Conservation (phyloP, 1,140 invertebrate genomes). For the Trinorchestia longiramus region DNA sequence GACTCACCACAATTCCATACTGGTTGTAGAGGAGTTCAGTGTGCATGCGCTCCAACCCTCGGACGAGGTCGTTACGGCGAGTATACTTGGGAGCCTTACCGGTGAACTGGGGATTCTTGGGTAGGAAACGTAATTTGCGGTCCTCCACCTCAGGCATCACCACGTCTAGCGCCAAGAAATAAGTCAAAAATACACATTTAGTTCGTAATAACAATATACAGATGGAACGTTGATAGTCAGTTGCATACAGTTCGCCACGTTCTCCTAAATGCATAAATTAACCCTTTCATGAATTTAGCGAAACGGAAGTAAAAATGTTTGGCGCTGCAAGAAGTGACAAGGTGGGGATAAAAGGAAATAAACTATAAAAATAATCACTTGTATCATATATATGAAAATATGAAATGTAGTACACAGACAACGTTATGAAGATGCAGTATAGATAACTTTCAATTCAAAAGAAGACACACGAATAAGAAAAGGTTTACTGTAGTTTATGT, state of each 20-base stretch:
- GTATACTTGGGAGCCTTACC: conserved; percentile 28
- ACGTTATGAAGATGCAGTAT: not conserved
- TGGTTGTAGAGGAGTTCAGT: conserved; percentile 8
- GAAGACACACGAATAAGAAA: no score
- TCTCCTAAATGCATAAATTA: not conserved
- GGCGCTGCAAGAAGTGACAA: no score
- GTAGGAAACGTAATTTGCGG: conserved; percentile 5
- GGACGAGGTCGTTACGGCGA: conserved; percentile 18
- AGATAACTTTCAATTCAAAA: not conserved
- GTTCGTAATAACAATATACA: not conserved
- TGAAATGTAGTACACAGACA: no score
- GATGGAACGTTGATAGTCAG: no score
- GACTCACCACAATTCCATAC: conserved; percentile 22
- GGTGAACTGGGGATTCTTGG: conserved; percentile 7
- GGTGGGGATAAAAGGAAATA: no score
- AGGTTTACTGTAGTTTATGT: no score
- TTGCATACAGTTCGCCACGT: not conserved
- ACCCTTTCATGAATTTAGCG: no score
- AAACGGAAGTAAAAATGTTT: no score
- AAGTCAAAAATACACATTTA: not conserved
- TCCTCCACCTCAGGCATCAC: not conserved
- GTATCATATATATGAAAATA: no score
- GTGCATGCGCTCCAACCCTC: not conserved
- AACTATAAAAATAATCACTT: no score
- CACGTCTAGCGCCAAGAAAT: not conserved